A percentile compares a stretch with the other conserved stretches of the same genome.
phyloP scores from a whole-genome alignment of 2,888 invertebrate genomes.

The Galerucella pusilla region DNA sequence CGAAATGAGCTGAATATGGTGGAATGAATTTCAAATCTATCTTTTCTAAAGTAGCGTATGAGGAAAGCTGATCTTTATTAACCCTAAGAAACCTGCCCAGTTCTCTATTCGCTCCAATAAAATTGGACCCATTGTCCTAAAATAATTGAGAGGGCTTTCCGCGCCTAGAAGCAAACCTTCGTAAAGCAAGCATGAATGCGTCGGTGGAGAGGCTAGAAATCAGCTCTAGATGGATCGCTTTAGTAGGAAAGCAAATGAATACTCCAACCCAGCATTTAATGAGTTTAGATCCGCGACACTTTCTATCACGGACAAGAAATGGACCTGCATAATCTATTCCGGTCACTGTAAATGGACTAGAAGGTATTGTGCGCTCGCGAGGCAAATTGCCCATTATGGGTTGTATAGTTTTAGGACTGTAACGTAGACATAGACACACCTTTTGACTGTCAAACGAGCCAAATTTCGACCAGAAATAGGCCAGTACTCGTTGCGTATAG shows the following conservation, averaged over 20 bases:
- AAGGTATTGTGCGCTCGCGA: conserved; percentile 15
- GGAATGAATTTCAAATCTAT: conserved; percentile 38
- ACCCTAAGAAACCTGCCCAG: conserved; percentile 8
- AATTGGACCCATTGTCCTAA: conserved; percentile 22
- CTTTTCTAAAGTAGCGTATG: background rate
- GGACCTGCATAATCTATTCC: conserved; percentile 37
- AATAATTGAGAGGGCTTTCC: background rate
- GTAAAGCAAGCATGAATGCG: conserved; percentile 43
- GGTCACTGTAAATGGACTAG: conserved; percentile 20
- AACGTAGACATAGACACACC: conserved; percentile 30
- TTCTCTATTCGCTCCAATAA: conserved; percentile 21
- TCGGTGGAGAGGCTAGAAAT: conserved; percentile 41
- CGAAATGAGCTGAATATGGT: conserved; percentile 40
- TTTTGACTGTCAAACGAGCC: conserved; percentile 15
- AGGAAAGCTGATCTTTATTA: background rate
- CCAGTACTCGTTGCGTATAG: conserved; percentile 25
- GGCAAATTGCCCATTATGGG: conserved; percentile 38
- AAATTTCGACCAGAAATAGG: conserved; percentile 29
- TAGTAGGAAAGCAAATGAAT: conserved; percentile 1
- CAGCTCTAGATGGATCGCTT: conserved; percentile 46
- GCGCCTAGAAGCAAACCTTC: conserved; percentile 43
- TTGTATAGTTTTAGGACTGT: conserved; percentile 13
- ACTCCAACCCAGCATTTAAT: no score
- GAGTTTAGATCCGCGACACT: no score
- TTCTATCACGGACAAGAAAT: conserved; percentile 3